Conservation (phyloP, 1,140 invertebrate genomes). For the Aphelenchoides fujianensis region DNA sequence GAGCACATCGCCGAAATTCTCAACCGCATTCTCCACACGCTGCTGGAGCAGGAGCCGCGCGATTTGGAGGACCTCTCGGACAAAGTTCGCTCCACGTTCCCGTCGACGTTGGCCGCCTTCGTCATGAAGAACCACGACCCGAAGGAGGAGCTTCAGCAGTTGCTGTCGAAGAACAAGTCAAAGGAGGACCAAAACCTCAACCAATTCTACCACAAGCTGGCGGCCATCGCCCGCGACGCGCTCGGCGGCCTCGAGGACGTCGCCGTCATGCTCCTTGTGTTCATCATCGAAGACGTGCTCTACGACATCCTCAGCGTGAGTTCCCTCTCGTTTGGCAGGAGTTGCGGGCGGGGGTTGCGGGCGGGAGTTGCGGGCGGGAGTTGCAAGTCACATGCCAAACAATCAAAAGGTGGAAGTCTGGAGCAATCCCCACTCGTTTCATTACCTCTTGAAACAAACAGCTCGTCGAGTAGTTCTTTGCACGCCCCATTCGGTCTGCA, state of each 20-base stretch:
- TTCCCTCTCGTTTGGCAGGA: too few species aligned
- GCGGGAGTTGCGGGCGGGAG: neutral
- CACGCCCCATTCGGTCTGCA: too few species aligned
- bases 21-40: conserved; percentile 28
- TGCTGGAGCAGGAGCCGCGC: conserved; percentile 33
- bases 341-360: neutral
- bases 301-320: conserved; percentile 31
- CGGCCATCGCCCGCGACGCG: conserved; percentile 29
- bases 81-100: conserved; percentile 37
- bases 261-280: conserved; percentile 27
- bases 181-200: conserved; percentile 32
- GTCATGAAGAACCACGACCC: conserved; percentile 36
- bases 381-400: too few species aligned
- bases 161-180: conserved; percentile 31
- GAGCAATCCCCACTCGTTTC: too few species aligned
- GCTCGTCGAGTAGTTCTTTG: too few species aligned
- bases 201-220: conserved; percentile 16
- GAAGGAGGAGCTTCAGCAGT: conserved; percentile 28
- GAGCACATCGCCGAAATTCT: conserved; percentile 39
- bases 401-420: too few species aligned
- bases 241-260: conserved; percentile 30
- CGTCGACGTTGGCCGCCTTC: conserved; percentile 31
- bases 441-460: too few species aligned
- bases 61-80: conserved; percentile 31
- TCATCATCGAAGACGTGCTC: conserved; percentile 31